Conservation (phyloP, 2,888 invertebrate genomes). For the Notocelia uddmanniana region DNA sequence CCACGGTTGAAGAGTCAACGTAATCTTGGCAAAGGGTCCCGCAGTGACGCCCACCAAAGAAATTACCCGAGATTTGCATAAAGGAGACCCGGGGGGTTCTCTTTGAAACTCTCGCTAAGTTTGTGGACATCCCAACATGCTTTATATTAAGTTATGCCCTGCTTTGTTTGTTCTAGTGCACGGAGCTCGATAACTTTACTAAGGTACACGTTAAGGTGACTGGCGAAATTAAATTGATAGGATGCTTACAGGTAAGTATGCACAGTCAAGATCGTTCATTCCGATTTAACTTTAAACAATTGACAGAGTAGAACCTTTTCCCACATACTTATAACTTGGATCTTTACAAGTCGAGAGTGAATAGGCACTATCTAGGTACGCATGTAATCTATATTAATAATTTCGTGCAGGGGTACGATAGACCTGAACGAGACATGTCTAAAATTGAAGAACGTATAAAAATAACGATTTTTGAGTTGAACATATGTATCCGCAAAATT, state of each 20-base stretch:
- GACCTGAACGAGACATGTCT: no score
- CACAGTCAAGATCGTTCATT: not conserved
- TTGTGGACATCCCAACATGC: slow-evolving; percentile 76
- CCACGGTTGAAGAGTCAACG: slow-evolving; percentile 72
- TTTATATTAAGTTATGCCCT: slow-evolving; percentile 74
- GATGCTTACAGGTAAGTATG: not conserved
- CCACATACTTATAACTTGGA: no score
- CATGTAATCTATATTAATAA: no score
- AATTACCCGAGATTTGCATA: slow-evolving; percentile 83
- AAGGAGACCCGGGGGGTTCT: slow-evolving; percentile 78
- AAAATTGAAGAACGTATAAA: no score
- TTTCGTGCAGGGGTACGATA: no score
- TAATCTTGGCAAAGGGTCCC: slow-evolving; percentile 77
- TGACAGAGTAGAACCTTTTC: no score
- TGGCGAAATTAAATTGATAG: slow-evolving; percentile 12
- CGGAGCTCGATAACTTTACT: slow-evolving; percentile 64
- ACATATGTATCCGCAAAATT: no score
- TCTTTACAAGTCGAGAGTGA: no score
- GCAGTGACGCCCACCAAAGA: slow-evolving; percentile 76
- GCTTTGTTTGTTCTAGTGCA: slow-evolving; percentile 54
- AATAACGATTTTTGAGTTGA: no score
- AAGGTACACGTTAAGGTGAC: slow-evolving; percentile 53
- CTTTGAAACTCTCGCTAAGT: slow-evolving; percentile 78
- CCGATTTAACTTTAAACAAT: not conserved
- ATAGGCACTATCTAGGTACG: no score